Evolutionary conservation across 2,113 vertebrate genomes (phyloP).

Genomic region (Eubucco bourcierii): DNA sequence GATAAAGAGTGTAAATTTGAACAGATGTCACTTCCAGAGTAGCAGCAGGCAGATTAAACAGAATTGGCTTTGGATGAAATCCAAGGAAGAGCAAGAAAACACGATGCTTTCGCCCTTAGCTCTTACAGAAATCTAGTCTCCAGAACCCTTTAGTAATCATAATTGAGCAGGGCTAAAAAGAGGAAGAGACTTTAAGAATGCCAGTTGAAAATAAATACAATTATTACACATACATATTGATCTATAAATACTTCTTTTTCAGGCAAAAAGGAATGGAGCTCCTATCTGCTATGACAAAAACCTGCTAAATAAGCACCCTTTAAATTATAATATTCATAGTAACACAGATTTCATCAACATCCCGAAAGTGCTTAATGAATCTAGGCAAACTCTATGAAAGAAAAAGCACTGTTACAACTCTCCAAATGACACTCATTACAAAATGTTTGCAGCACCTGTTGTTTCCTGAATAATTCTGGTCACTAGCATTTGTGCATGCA

Average conservation of each 20-base stretch:
- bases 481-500: rapidly evolving
- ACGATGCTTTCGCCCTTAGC: background rate
- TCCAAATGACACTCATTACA: background rate
- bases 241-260: background rate
- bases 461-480: background rate
- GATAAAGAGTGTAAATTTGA: slow-evolving; percentile 81
- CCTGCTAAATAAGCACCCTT: background rate
- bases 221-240: background rate
- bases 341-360: background rate
- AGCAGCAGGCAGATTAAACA: slow-evolving; percentile 78
- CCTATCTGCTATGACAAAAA: background rate
- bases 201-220: background rate
- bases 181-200: background rate
- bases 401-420: background rate
- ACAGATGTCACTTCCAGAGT: slow-evolving; percentile 80
- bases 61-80: slow-evolving; percentile 74
- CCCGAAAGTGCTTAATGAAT: background rate
- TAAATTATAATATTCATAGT: background rate
- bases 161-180: background rate
- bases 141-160: slow-evolving; percentile 43
- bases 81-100: slow-evolving; percentile 71
- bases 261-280: background rate
- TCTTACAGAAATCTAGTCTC: slow-evolving; percentile 29
- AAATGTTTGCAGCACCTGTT: background rate
- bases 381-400: background rate